phyloP scores from a whole-genome alignment of 2,113 vertebrate genomes.

The Globicephala melas region DNA sequence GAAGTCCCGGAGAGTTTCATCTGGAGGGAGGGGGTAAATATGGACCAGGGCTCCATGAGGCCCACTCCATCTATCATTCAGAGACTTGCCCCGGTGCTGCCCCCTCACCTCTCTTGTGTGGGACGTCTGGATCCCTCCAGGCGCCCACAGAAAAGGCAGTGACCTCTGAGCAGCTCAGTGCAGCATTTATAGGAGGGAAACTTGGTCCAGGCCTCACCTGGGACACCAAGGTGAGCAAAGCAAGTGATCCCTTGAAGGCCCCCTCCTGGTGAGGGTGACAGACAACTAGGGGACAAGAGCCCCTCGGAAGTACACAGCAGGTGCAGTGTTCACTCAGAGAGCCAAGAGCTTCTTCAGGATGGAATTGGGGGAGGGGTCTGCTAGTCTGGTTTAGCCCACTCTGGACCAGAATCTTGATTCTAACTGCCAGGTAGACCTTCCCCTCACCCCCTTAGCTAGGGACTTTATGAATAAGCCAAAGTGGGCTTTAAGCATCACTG shows the following conservation, averaged over 20 bases:
- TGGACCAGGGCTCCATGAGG: rapidly evolving
- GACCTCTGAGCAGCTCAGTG: background rate
- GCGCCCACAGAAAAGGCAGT: background rate
- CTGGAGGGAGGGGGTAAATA: rapidly evolving
- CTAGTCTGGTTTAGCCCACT: background rate
- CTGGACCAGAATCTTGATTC: background rate
- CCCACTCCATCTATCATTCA: background rate
- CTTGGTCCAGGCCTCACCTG: background rate
- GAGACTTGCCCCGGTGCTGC: background rate
- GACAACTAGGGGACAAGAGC: background rate
- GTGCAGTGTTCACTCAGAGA: background rate
- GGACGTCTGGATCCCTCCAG: background rate
- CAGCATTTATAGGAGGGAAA: background rate
- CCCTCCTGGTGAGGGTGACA: background rate
- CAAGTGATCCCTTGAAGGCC: background rate
- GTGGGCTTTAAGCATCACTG: background rate
- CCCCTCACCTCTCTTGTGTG: background rate
- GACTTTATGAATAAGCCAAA: background rate
- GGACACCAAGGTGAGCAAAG: background rate
- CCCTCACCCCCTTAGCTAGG: background rate
- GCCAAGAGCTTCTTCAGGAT: background rate
- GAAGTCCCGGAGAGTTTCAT: background rate
- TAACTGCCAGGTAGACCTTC: background rate
- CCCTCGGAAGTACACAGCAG: background rate
- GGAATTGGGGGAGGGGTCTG: background rate